Base-by-base conservation (phyloP, 2,113 vertebrate species). In the Oxyura jamaicensis region DNA sequence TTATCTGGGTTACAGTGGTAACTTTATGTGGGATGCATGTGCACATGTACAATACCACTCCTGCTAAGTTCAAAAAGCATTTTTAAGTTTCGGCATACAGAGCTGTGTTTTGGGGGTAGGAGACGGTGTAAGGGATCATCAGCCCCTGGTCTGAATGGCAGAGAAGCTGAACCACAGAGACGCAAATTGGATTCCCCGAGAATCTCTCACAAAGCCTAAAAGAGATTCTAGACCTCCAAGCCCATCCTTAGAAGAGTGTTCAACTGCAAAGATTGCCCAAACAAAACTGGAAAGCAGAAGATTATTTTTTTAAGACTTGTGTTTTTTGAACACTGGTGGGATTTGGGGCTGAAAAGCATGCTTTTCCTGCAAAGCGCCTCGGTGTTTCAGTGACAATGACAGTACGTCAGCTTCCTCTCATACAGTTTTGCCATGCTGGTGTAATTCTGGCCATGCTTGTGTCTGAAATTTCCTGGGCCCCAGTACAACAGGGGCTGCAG, bases 261-360 rank as follows among this genome's bases (percentile, higher is more conserved):
- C 41, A 72, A 3, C 31, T 82, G 13, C 48, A 42, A n/a, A n/a
- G 19, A 55, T 11, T 18, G 6, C 75, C 50, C 21, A 50, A 44
- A 86, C 33, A 84, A 89, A 94, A 77, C 19, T 20, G 39, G 50
- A 67, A 75, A 66, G 42, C 39, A 60, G 46, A 92, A 80, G 77
- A 76, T 26, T 9, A 4, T 10, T 3, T 6, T 44, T 74, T 86
- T 53, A 26, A 26, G 3, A 13, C 11, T 39, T 2, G 0, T 52
- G 16, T 36, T 14, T 11, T 66, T 6, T 13, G 46, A 66, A 55
- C 12, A 60, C 22, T 33, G 26, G 6, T 67, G 56, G 41, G 33
- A 52, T 90, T 59, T 86, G 25, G 17, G 55, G 22, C 42, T 79
- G 59, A 60, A 75, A 66, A 68, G 35, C 7, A 31, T 20, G 21